Base-by-base conservation (phyloP, 1,140 invertebrate genomes). In the Oncopodura yosiiana region DNA sequence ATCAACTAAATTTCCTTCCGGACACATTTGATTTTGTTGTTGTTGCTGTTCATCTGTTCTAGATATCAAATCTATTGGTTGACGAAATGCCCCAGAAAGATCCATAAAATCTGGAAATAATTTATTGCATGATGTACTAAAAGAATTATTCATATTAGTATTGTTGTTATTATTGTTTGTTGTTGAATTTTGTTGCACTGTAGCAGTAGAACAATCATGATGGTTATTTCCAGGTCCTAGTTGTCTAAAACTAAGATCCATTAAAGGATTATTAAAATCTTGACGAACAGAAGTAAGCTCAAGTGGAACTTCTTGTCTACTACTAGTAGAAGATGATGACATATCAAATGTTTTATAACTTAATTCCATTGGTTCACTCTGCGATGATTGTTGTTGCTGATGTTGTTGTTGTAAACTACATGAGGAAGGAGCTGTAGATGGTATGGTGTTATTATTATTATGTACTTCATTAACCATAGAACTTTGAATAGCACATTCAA, bases 291-390 rank as follows among this genome's bases (percentile, higher is more conserved):
- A 60, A 0, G 61, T 63, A 5, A 63, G 41, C 26, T 63, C 61
- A 58, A 63, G 60, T 11, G 61, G 61, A 54, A 63, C 58, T 12
- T 63, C 61, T 37, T 63, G 61, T 21, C 57, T 58, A 26, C 29
- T 48, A 9, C 16, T n/a, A 37, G 41, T 44, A 45, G 8, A 41
- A 49, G 29, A 24, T 9, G 46, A 32, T 9, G n/a, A n/a, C 14
- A 9, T n/a, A 18, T 53, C 49, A 4, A 59, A 23, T n/a, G n/a
- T n/a, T 56, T 63, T 63, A 53, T 63, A 63, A 32, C 58, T 60
- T 8, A 62, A 38, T 30, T 62, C 61, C 56, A 62, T 59, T 3
- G 56, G 61, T 26, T 62, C 53, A 43, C 34, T 62, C 36, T 59
- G 61, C 16, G 9, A 6, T 53, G 39, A 3, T 34, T 44, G 42